Evolutionary conservation across 2,113 vertebrate species (phyloP).

Genomic region (Sylvia atricapilla): DNA sequence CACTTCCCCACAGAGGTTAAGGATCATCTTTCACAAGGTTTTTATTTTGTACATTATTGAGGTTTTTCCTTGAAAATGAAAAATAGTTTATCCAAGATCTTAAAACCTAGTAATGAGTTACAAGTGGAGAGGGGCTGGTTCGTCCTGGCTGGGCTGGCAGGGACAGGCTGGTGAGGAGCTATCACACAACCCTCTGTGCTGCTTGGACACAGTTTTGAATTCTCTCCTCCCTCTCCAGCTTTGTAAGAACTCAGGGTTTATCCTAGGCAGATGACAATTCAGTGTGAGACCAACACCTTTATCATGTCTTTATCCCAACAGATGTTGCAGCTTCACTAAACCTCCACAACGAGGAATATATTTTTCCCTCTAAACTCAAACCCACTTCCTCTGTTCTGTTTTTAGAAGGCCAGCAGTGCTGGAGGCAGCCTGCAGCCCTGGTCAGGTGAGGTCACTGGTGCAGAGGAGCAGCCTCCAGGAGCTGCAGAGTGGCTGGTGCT

Average conservation of each 20-base stretch:
- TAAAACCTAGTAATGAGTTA: accelerated
- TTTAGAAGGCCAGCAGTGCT: not conserved
- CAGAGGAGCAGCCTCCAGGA: conserved; percentile 4
- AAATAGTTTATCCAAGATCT: not conserved
- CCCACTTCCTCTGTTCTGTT: not conserved
- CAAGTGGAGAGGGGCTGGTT: not conserved
- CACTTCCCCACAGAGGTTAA: not conserved
- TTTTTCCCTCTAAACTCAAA: not conserved
- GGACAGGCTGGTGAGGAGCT: not conserved
- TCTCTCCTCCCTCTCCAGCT: not conserved
- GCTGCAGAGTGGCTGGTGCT: not conserved
- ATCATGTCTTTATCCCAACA: accelerated
- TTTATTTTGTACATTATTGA: not conserved
- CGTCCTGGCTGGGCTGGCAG: not conserved
- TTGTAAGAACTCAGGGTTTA: not conserved
- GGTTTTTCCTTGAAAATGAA: not conserved
- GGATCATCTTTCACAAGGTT: not conserved
- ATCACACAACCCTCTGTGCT: not conserved
- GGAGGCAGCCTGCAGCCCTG: not conserved
- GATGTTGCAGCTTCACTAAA: not conserved
- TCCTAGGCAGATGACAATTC: not conserved
- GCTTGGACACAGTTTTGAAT: not conserved
- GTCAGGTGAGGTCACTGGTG: conserved; percentile 43
- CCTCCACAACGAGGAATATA: not conserved
- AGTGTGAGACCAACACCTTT: not conserved